These are phyloP conservation scores for Aeoliscus strigatus DNA, from an alignment of 2,797 vertebrate genomes.

Conservation along the genomic window DNA sequence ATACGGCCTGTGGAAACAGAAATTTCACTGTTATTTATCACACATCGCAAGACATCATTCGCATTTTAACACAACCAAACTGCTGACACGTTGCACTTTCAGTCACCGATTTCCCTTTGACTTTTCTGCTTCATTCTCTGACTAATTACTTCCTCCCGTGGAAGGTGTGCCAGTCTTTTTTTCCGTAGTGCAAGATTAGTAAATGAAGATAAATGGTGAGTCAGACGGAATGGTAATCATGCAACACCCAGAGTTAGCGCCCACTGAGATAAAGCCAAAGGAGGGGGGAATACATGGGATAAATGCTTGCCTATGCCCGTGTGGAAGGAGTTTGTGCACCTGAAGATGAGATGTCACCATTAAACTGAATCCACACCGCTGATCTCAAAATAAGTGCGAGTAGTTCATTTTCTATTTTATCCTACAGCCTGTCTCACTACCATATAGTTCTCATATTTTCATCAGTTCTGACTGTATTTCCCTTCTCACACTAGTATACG, in stretches of 20 bases:
- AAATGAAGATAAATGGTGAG: constrained; percentile 59
- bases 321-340: background rate
- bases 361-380: constrained; percentile 12
- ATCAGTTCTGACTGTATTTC: background rate
- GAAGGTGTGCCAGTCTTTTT: constrained; percentile 25
- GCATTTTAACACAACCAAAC: constrained; percentile 3
- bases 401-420: background rate
- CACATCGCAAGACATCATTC: constrained; percentile 8
- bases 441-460: background rate
- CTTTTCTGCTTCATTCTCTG: constrained; percentile 53
- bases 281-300: constrained; percentile 19
- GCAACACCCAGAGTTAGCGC: constrained; percentile 23
- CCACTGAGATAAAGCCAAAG: constrained; percentile 21
- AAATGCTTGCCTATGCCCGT: background rate
- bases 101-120: constrained; percentile 30
- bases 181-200: constrained; percentile 46
- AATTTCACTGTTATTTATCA: constrained; percentile 17
- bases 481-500: background rate
- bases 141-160: constrained; percentile 44
- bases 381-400: background rate
- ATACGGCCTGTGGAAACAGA: constrained; percentile 55
- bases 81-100: constrained; percentile 18
- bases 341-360: constrained; percentile 2
- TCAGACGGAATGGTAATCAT: constrained; percentile 39
- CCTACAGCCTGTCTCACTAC: constrained; percentile 2